Evolutionary conservation across 1,140 invertebrate genomes (phyloP).

Genomic region (Hydropsyche tenuis): DNA sequence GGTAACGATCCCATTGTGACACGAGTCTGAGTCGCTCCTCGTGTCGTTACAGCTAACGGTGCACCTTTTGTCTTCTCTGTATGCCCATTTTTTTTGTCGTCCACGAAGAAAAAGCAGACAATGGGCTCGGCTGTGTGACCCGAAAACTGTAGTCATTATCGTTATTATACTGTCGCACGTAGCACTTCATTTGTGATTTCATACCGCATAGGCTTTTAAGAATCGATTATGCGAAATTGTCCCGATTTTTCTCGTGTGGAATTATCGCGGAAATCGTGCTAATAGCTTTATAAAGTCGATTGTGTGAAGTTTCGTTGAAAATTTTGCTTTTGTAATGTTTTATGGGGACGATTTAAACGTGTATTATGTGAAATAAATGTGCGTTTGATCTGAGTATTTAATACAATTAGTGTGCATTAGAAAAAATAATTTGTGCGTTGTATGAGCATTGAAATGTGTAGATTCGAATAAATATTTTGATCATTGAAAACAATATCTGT

Average conservation of each 20-base stretch:
- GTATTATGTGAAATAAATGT: too few relatives aligned
- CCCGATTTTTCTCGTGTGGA: background rate
- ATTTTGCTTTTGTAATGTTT: background rate
- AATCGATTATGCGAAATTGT: conserved; percentile 3
- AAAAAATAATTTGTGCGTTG: too few relatives aligned
- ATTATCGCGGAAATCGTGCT: background rate
- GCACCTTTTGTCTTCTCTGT: conserved; percentile 5
- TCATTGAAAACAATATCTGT: too few relatives aligned
- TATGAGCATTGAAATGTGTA: too few relatives aligned
- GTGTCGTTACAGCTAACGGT: conserved; percentile 7
- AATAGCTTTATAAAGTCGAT: background rate
- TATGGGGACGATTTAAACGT: too few relatives aligned
- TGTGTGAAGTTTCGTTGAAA: background rate
- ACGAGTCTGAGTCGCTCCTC: background rate
- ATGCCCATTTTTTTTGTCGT: too few relatives aligned
- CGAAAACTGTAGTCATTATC: conserved; percentile 11
- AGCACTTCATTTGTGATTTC: conserved; percentile 2
- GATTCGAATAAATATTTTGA: too few relatives aligned
- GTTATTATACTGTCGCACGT: background rate
- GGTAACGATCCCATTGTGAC: conserved; percentile 14
- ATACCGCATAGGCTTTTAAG: background rate
- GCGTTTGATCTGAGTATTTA: too few relatives aligned
- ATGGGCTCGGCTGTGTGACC: conserved; percentile 13
- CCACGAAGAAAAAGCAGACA: conserved; percentile 3
- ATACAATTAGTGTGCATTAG: too few relatives aligned